Evolutionary conservation across 2,113 vertebrate genomes (phyloP).

Genomic region (Pandion haliaetus): DNA sequence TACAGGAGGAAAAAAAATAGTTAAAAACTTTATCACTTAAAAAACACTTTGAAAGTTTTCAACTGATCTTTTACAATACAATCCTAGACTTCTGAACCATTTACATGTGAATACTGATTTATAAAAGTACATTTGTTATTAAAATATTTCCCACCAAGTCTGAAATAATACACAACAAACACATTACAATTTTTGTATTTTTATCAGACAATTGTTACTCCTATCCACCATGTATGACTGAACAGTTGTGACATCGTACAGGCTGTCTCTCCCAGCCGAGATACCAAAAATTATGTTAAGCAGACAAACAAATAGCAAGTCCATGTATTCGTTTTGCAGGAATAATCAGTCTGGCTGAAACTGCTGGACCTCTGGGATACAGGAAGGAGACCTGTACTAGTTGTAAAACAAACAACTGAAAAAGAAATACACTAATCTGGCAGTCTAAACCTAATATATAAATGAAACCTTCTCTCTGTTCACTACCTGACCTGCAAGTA

Average conservation of each 20-base stretch:
- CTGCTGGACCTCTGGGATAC: not conserved
- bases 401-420: not conserved
- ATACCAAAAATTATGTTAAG: not conserved
- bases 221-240: not conserved
- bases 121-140: not conserved
- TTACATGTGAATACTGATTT: not conserved
- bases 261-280: not conserved
- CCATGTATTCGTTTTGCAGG: fast-evolving
- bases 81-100: not conserved
- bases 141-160: not conserved
- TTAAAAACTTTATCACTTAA: not conserved
- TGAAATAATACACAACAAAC: not conserved
- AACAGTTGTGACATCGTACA: not conserved
- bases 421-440: not conserved
- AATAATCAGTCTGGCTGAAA: not conserved
- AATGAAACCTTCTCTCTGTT: not conserved
- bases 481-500: not conserved
- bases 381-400: not conserved
- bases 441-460: not conserved
- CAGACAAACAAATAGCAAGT: not conserved
- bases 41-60: not conserved
- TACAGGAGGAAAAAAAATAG: not conserved
- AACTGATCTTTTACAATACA: not conserved
- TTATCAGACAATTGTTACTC: not conserved
- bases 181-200: not conserved